Percentiles rank a stretch among this genome's conserved stretches.
These are phyloP conservation scores for Zaprionus nigranus DNA, from an alignment of 1,140 invertebrate species.

Conservation along the genomic window DNA sequence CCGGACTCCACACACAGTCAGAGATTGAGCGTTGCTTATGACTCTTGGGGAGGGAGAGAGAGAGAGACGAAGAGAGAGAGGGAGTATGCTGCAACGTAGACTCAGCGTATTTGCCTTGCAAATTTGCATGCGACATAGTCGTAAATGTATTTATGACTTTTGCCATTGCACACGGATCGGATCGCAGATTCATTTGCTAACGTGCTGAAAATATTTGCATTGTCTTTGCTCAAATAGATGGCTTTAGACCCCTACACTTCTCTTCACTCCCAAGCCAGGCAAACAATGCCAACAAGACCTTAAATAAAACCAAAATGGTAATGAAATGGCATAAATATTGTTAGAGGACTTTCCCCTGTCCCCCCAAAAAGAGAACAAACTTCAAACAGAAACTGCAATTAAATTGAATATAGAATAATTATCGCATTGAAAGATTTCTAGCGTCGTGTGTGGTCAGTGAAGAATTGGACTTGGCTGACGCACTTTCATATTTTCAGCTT, in stretches of 20 bases:
- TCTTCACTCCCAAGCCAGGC: constrained; percentile 4
- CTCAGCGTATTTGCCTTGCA: constrained; percentile 36
- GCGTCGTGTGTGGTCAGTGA: constrained; percentile 33
- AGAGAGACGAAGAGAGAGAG: constrained; percentile 12
- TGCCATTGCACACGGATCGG: constrained; percentile 29
- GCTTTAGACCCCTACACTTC: no score
- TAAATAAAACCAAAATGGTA: neutral
- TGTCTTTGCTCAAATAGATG: constrained; percentile 43
- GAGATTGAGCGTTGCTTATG: constrained; percentile 36
- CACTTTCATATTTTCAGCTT: constrained; percentile 21
- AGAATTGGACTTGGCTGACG: constrained; percentile 8
- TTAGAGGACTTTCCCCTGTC: no score
- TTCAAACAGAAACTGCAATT: no score
- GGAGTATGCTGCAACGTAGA: neutral
- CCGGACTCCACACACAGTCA: constrained; percentile 32
- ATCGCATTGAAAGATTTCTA: neutral
- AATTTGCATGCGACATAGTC: constrained; percentile 66
- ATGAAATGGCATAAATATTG: neutral
- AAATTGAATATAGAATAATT: neutral
- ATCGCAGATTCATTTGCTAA: constrained; percentile 4
- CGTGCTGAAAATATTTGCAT: constrained; percentile 44
- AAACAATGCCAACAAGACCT: neutral
- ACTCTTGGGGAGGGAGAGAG: constrained; percentile 28
- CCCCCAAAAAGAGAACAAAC: no score
- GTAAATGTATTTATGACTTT: constrained; percentile 76